A percentile compares a stretch with the other conserved stretches of the same genome.
These are phyloP conservation scores for Leptinotarsa juncta DNA, from an alignment of 2,888 invertebrate species.

Conservation along the genomic window DNA sequence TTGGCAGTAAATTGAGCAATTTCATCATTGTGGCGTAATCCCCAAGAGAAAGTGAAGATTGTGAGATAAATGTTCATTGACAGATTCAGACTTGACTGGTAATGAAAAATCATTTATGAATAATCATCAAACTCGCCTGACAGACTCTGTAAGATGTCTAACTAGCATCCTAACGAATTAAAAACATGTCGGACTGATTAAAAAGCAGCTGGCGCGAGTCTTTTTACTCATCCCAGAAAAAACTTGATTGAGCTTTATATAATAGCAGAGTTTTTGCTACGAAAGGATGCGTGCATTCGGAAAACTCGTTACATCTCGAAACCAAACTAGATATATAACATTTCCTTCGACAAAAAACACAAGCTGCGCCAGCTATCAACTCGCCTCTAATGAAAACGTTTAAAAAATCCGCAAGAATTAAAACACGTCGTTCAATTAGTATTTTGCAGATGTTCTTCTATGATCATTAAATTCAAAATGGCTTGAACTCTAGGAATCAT, in stretches of 20 bases:
- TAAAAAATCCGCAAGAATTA: constrained; percentile 17
- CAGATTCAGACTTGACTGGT: no score
- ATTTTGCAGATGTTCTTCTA: constrained; percentile 26
- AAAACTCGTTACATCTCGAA: constrained; percentile 12
- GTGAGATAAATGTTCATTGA: no score
- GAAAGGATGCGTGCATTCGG: not conserved
- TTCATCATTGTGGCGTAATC: no score
- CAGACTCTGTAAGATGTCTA: not conserved
- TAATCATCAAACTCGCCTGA: not conserved
- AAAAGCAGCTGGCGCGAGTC: not conserved
- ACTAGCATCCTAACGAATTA: not conserved
- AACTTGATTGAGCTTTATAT: constrained; percentile 13
- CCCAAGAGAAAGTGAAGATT: no score
- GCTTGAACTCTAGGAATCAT: constrained; percentile 16
- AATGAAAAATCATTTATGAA: not conserved
- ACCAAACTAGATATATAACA: constrained; percentile 13
- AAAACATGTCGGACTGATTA: constrained; percentile 1
- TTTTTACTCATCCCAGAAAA: not conserved
- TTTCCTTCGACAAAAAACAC: constrained; percentile 13
- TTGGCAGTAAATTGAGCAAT: no score
- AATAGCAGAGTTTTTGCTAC: constrained; percentile 6
- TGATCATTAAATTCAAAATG: constrained; percentile 24
- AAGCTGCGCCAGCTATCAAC: constrained; percentile 6
- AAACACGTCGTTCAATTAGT: constrained; percentile 21
- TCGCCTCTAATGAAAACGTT: constrained; percentile 25